These are phyloP conservation scores for Nothobranchius furzeri DNA, from an alignment of 2,113 vertebrate species.

Conservation along the genomic window DNA sequence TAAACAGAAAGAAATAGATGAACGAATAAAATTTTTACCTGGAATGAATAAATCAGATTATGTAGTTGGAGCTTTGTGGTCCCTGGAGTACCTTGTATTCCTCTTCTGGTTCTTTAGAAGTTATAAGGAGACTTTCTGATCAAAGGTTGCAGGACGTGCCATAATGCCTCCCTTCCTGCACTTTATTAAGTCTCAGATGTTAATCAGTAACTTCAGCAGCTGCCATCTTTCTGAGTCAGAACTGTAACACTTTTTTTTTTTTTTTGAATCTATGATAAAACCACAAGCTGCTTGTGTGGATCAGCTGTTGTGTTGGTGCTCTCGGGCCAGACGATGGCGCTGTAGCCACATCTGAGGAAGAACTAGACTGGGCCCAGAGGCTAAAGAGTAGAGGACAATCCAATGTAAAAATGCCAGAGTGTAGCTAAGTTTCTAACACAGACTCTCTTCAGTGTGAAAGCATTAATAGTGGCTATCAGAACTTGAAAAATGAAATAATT, in stretches of 20 bases:
- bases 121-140: slow-evolving; percentile 32
- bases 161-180: slow-evolving; percentile 32
- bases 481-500: no score
- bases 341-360: slow-evolving; percentile 15
- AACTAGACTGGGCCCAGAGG: no score
- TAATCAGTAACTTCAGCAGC: slow-evolving; percentile 70
- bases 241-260: not conserved
- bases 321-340: slow-evolving; percentile 44
- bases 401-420: no score
- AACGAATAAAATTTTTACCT: slow-evolving; percentile 25
- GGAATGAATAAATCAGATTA: not conserved
- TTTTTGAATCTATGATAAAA: not conserved
- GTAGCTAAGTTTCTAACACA: no score
- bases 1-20: not conserved
- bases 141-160: slow-evolving; percentile 70
- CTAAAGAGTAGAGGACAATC: no score
- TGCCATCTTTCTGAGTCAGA: not conserved
- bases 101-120: slow-evolving; percentile 24
- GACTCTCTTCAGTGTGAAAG: no score
- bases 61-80: not conserved
- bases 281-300: not conserved
- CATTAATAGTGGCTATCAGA: no score
- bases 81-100: slow-evolving; percentile 19
- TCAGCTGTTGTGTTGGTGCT: slow-evolving; percentile 20
- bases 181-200: slow-evolving; percentile 46